Evolutionary conservation across 2,888 invertebrate species (phyloP).

Genomic region (Sinodicranocentrus sp.): DNA sequence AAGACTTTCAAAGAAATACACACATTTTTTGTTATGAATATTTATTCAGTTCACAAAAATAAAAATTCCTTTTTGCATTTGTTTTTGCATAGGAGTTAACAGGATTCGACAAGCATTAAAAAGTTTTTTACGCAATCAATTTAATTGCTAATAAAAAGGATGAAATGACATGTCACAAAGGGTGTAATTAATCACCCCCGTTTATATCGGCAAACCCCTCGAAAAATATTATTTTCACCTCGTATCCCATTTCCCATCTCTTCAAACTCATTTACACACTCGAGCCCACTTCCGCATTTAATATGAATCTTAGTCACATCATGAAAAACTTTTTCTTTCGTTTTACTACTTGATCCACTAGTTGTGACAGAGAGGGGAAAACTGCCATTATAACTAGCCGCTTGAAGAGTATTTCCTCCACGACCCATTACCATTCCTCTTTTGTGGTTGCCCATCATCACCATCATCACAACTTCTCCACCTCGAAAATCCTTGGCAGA

Average conservation of each 20-base stretch:
- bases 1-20: too few species aligned
- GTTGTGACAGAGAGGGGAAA: constrained; percentile 2
- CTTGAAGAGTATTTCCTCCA: background rate
- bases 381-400: constrained; percentile 22
- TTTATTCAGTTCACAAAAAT: too few species aligned
- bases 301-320: constrained; percentile 36
- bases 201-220: constrained; percentile 42
- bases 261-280: constrained; percentile 55
- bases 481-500: background rate
- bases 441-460: constrained; percentile 47
- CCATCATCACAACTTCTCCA: constrained; percentile 32
- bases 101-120: too few species aligned
- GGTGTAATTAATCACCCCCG: background rate
- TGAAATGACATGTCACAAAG: background rate
- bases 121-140: too few species aligned
- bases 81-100: too few species aligned
- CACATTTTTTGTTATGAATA: too few species aligned
- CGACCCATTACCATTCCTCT: constrained; percentile 10
- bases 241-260: constrained; percentile 33
- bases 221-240: constrained; percentile 14
- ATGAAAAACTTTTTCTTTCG: constrained; percentile 24
- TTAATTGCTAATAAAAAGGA: too few species aligned
- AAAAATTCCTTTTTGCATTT: too few species aligned
- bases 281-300: constrained; percentile 51
- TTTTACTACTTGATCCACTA: background rate